Base-by-base conservation (phyloP, 2,888 invertebrate genomes). In the Acrobasis repandana region DNA sequence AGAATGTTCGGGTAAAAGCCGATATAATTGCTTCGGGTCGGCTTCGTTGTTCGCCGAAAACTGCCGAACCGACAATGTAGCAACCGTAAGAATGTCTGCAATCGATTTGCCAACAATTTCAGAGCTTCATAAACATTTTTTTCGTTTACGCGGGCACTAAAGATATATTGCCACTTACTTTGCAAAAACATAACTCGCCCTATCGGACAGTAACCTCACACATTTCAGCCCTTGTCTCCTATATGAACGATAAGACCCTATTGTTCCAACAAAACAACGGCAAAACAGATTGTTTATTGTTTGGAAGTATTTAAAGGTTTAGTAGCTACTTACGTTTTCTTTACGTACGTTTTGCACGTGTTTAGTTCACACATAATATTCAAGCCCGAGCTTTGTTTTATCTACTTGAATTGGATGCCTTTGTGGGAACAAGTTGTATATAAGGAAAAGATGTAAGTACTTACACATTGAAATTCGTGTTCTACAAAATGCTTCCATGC, bases 201-300 rank as follows among this genome's bases (percentile, higher is more conserved):
- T 50, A 50, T 50, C 50, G 50, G 50, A 4, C 33, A 50, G n/a
- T 50, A 20, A 50, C 50, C 50, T 20, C 28, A 14, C 47, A 16
- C n/a, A 33, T 50, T 11, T 9, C 14, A 28, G 50, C n/a, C 14
- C 28, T 50, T 50, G 5, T n/a, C n/a, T n/a, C n/a, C n/a, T n/a
- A 20, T 18, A 20, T 2, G 33, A n/a, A 28, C 33, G 50, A 50
- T 50, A 50, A n/a, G n/a, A 20, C 11, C 20, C n/a, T 33, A 33
- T 50, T 28, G 28, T 50, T 50, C 50, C 28, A 33, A 50, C 11
- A 28, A 50, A 50, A 20, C 28, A 28, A n/a, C 28, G 11, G 20
- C 50, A n/a, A 50, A 50, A 50, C n/a, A 28, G 14, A 50, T 50
- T 28, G 20, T 28, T n/a, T 50, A 50, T 50, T 50, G 50, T 50